Evolutionary conservation across 23 tunicate species (phyloP).

Genomic region (Phallusia fumigata): DNA sequence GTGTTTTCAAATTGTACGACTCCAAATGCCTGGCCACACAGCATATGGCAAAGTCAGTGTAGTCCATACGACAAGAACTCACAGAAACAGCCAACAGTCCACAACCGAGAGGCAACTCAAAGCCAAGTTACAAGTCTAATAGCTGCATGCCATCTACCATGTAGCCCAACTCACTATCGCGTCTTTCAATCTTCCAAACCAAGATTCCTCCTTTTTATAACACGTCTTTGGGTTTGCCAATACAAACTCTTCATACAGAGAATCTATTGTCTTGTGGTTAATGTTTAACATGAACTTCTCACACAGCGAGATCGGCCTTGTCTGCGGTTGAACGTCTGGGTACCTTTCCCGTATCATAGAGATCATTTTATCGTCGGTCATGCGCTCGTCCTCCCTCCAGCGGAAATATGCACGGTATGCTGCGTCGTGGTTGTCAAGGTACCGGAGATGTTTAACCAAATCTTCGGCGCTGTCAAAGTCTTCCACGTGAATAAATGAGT

Average conservation of each 20-base stretch:
- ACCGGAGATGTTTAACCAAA: slow-evolving; percentile 25
- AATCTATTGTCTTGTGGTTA: neutral
- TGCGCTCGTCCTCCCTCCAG: slow-evolving; percentile 27
- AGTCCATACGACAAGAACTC: no score
- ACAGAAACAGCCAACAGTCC: no score
- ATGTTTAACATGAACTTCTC: neutral
- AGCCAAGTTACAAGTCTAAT: no score
- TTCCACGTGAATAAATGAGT: slow-evolving; percentile 47
- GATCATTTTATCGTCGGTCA: slow-evolving; percentile 34
- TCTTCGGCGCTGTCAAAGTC: slow-evolving; percentile 28
- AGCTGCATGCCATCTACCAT: no score
- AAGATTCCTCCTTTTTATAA: neutral
- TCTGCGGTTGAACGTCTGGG: neutral
- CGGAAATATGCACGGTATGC: slow-evolving; percentile 24
- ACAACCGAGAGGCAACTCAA: no score
- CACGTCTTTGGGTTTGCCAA: neutral
- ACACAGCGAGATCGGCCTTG: neutral
- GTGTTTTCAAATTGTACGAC: no score
- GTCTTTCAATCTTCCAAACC: no score
- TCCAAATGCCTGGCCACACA: no score
- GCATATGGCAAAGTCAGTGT: no score
- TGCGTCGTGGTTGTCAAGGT: slow-evolving; percentile 15
- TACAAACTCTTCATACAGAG: neutral
- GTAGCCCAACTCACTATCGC: no score
- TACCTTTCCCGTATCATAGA: slow-evolving; percentile 1